Percentiles rank a stretch among this genome's conserved stretches.
phyloP scores from a whole-genome alignment of 1,140 invertebrate genomes.

The Latrodectus geometricus region DNA sequence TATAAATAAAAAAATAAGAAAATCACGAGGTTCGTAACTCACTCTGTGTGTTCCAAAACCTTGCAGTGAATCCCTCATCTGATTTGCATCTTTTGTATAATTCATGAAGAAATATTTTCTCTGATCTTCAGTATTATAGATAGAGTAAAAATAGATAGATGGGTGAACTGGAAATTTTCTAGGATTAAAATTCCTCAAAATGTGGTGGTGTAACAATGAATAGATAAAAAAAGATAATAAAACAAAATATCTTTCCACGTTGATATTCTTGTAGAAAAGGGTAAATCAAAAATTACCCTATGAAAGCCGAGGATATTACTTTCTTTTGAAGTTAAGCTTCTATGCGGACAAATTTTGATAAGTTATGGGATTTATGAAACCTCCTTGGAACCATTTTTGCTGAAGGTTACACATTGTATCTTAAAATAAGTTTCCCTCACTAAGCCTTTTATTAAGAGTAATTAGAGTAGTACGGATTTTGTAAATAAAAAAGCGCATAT shows the following conservation, averaged over 20 bases:
- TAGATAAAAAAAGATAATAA: neutral
- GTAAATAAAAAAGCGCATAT: too few relatives aligned
- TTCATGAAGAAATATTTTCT: conserved; percentile 44
- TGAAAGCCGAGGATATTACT: conserved; percentile 6
- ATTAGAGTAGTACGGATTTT: neutral
- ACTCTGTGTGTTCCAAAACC: neutral
- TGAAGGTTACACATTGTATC: neutral
- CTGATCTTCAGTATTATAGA: neutral
- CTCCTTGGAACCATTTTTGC: neutral
- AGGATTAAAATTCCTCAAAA: conserved; percentile 41
- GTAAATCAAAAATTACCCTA: conserved; percentile 41
- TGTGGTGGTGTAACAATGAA: neutral
- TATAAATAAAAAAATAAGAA: neutral
- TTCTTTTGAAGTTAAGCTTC: conserved; percentile 35
- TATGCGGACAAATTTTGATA: conserved; percentile 23
- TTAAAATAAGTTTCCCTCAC: neutral
- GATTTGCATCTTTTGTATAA: conserved; percentile 51
- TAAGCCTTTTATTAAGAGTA: conserved; percentile 19
- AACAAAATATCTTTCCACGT: conserved; percentile 8
- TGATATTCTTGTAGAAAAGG: conserved; percentile 8
- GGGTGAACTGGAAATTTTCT: conserved; percentile 13
- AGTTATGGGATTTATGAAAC: conserved; percentile 21
- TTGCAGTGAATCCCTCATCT: neutral
- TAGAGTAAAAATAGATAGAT: conserved; percentile 7
- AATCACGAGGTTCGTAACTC: neutral